Base-by-base conservation (phyloP, 2,797 vertebrate species). In the Eupleurogrammus muticus region DNA sequence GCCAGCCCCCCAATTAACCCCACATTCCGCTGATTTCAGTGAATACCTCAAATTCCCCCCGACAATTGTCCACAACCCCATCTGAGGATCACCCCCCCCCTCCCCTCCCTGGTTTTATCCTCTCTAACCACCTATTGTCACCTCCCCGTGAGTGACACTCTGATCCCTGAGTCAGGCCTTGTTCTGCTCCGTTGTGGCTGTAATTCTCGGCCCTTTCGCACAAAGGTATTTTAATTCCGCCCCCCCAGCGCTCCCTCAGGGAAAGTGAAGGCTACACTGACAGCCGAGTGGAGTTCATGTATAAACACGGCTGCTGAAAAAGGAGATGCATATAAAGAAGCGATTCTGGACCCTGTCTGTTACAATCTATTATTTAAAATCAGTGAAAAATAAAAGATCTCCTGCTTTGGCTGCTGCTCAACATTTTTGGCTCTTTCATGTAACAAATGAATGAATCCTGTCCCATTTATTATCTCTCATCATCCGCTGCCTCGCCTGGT, bases 61-160 rank as follows among this genome's bases (percentile, higher is more conserved):
- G 75, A 75, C 81, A 80, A 81, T 74, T 70, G 67, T 32, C 80
- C 73, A 74, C 66, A 69, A 69, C 67, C 64, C 61, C 50, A 20
- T 49, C 46, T 53, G 9, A 68, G 68, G 77, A 87, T 88, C 81
- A 82, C 44, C 68, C 35, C 35, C 35, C 46, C 67, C 69, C 62
- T 49, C 46, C 67, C 70, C 62, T 49, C 35, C 35, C 55, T 10
- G 12, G 11, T 65, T 68, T 66, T 44, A 47, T 40, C 79, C 46
- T 73, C 69, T 55, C 52, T 52, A 72, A 57, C 66, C 63, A 46
- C 49, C 73, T 44, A 76, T 83, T 89, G 82, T 81, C 86, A 83
- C 82, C 75, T 74, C 11, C 10, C 80, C 86, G 90, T 80, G 75
- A 91, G 53, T 77, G 72, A 87, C 90, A 82, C 84, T 78, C 77